Evolutionary conservation across 2,113 vertebrate genomes (phyloP).

Genomic region (Sphyrna mokarran): DNA sequence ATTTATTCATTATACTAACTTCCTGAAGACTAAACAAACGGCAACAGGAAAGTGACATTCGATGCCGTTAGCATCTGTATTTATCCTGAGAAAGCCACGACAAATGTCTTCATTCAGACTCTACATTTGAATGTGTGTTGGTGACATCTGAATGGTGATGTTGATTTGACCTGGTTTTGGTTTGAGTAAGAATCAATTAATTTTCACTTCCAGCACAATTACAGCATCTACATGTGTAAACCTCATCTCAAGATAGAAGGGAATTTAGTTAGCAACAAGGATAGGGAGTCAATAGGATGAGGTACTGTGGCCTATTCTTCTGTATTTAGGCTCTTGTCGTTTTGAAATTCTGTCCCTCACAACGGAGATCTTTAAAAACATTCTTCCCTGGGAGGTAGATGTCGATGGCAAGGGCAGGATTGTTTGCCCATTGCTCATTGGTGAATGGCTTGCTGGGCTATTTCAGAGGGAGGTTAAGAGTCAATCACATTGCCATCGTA

Average conservation of each 20-base stretch:
- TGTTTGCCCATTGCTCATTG: not conserved
- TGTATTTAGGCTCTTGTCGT: not conserved
- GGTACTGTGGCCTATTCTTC: not conserved
- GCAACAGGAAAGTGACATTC: not conserved
- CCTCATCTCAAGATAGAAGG: not conserved
- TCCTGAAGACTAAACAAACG: slow-evolving; percentile 10
- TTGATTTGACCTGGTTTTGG: not conserved
- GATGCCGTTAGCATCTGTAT: not conserved
- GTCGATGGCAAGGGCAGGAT: not conserved
- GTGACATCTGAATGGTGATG: not conserved
- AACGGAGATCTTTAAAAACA: not conserved
- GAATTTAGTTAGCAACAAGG: not conserved
- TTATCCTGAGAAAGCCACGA: not conserved
- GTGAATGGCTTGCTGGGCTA: not conserved
- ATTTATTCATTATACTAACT: not conserved
- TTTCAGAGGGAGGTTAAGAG: no score
- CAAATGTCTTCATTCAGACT: not conserved
- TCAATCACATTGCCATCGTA: no score
- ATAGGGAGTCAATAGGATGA: not conserved
- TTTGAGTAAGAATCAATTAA: slow-evolving; percentile 1
- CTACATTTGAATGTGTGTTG: not conserved
- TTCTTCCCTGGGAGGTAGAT: not conserved
- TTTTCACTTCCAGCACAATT: not conserved
- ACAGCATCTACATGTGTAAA: not conserved
- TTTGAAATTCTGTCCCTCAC: not conserved